Base-by-base conservation (phyloP, 2,888 invertebrate species). In the Spodoptera picta region DNA sequence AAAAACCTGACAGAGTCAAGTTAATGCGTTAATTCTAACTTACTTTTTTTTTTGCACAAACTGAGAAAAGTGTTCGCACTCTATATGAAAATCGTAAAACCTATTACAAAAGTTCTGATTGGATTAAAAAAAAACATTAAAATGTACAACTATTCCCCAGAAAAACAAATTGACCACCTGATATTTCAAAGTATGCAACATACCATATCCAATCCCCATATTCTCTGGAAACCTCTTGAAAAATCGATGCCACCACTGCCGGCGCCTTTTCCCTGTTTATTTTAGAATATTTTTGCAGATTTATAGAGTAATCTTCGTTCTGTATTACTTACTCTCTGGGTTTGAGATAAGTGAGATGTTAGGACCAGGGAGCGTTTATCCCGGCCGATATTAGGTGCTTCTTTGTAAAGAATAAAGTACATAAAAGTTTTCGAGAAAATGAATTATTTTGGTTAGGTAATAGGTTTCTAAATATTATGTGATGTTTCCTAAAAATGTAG, bases 221-320 rank as follows among this genome's bases (percentile, higher is more conserved):
- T n/a, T 47, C 19, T 50, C 46, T 41, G 11, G 51, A 3, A 55
- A 11, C 41, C 64, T 60, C 63, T 73, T 77, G 73, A 60, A 65
- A 73, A 65, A 77, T 77, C 74, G 62, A 73, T 69, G 70, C 70
- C 66, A 75, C 70, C 80, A 81, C 73, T 65, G 73, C 75, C 75
- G 82, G 81, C 80, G 81, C 77, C 81, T 81, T 80, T 79, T 70
- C 66, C 75, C 79, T 88, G 84, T 90, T 87, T 89, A 88, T 85
- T 82, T 83, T 81, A 74, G 85, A 82, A 87, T 89, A 89, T 89
- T 89, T 89, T 89, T 85, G 81, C 83, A 86, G 83, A 88, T 87
- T 87, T 85, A 86, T 86, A 81, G 79, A 81, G 78, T 80, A 83
- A 85, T 84, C 83, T 80, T 73, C 65, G 74, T 79, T 75, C 67